Evolutionary conservation across 2,797 vertebrate species (phyloP), one percentile per base, ranked within the genome.

Genomic region (Hapalemur alaotrensis): DNA sequence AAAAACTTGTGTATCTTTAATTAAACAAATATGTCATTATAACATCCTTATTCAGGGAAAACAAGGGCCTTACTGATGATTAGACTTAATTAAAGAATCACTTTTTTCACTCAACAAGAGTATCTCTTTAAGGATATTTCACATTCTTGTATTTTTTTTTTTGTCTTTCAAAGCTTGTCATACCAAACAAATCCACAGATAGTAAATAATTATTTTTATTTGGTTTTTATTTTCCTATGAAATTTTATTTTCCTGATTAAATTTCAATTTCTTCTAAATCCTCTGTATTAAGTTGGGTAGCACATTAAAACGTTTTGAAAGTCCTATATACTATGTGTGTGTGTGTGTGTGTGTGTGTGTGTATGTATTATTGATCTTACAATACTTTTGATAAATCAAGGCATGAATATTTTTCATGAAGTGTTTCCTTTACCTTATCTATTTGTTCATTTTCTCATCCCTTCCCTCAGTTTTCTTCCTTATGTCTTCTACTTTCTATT

Each of bases 1-100:
- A 85, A 92, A 94, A 96, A 84, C 48, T 48, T 2, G 7, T 57
- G 38, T 87, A 57, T 25, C 15, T 93, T 81, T 97, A 97, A 97
- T 98, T 97, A 97, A 98, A 97, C 14, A 97, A 95, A 97, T 96
- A 97, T 87, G 93, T 96, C 35, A 89, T 96, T 97, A 98, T 83
- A 50, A 67, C 69, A 72, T 69, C 30, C n/a, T 97, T 97, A 95
- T 96, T 67, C 78, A 69, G 32, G 82, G 23, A 95, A 94, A 85
- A 88, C 35, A 81, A 2, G 85, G 61, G 28, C 89, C 76, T 86
- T 67, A 69, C 10, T 79, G n/a, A 87, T 95, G 46, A 92, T 92
- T 96, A 2, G 17, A 59, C 61, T 97, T 98, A 97, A 97, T 97
- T 97, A 82, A 95, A 92, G 9, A 87, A 72, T 73, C 23, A 52